These are phyloP conservation scores for Plecturocebus donacophilus DNA, from an alignment of 2,113 vertebrate genomes.

Conservation along the genomic window DNA sequence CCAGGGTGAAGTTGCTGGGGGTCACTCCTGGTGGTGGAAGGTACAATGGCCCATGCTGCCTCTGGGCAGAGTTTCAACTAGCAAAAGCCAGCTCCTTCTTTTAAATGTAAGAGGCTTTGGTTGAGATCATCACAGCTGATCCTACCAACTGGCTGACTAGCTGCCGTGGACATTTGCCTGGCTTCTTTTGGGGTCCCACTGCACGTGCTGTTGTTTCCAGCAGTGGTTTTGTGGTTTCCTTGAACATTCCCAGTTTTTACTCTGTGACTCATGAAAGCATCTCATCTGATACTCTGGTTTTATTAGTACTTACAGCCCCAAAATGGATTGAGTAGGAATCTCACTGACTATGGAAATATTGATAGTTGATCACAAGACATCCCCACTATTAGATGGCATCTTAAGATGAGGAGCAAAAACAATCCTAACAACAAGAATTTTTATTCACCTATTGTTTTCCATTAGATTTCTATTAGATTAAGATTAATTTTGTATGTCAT, in stretches of 20 bases:
- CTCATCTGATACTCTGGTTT: not conserved
- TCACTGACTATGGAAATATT: not conserved
- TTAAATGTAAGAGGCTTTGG: not conserved
- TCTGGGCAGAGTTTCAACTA: not conserved
- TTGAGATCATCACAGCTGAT: not conserved
- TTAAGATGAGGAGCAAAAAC: not conserved
- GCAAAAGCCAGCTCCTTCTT: too few relatives aligned
- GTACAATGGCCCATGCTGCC: rapidly evolving
- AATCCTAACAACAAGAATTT: not conserved
- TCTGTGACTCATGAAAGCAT: not conserved
- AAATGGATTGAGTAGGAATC: not conserved
- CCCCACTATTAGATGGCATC: not conserved
- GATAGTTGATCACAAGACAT: not conserved
- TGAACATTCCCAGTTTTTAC: not conserved
- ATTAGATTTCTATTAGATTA: not conserved
- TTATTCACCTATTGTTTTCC: not conserved
- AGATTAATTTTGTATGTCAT: not conserved
- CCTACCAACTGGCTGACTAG: not conserved
- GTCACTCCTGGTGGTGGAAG: too few relatives aligned
- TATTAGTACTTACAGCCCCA: not conserved
- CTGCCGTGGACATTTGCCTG: rapidly evolving
- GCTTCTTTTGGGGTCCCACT: not conserved
- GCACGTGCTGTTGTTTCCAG: rapidly evolving
- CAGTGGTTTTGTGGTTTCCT: rapidly evolving
- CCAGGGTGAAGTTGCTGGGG: too few relatives aligned